Evolutionary conservation across 2,113 vertebrate genomes (phyloP).

Genomic region (Alosa alosa): DNA sequence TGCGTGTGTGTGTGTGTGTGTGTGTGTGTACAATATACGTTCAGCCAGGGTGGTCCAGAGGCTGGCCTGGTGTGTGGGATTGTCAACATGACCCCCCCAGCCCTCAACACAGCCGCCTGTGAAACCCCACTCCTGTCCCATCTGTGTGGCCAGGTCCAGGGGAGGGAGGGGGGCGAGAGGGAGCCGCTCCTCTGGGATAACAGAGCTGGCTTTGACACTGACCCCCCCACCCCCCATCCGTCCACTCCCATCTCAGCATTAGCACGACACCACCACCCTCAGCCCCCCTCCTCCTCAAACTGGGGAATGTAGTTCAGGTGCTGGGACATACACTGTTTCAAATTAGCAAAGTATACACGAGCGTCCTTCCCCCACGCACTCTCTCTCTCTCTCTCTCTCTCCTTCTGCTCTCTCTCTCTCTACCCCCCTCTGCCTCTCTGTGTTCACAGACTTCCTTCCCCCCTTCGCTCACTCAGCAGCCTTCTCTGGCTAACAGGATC

Average conservation of each 20-base stretch:
- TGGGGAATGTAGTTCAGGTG: conserved; percentile 37
- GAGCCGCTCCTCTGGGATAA: conserved; percentile 31
- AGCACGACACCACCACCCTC: neutral
- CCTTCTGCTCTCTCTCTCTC: neutral
- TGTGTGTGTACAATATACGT: conserved; percentile 29
- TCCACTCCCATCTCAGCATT: neutral
- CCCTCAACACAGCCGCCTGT: conserved; percentile 28
- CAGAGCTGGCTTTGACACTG: conserved; percentile 46
- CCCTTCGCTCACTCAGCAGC: neutral
- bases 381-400: neutral
- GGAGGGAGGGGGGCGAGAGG: conserved; percentile 17
- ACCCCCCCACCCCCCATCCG: neutral
- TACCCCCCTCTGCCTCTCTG: neutral
- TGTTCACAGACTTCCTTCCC: neutral
- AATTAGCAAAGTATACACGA: conserved; percentile 31
- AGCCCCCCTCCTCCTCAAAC: neutral
- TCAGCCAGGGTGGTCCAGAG: conserved; percentile 61
- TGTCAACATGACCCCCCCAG: conserved; percentile 51
- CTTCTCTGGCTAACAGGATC: neutral
- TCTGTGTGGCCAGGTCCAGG: conserved; percentile 30
- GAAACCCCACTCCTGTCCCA: conserved; percentile 42
- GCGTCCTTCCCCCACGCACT: neutral
- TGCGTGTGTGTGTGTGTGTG: conserved; percentile 21
- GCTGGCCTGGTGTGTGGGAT: conserved; percentile 48
- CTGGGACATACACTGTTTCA: conserved; percentile 30